Evolutionary conservation across 2,113 vertebrate genomes (phyloP), one percentile per base, ranked within the genome.

Genomic region (Felis catus): DNA sequence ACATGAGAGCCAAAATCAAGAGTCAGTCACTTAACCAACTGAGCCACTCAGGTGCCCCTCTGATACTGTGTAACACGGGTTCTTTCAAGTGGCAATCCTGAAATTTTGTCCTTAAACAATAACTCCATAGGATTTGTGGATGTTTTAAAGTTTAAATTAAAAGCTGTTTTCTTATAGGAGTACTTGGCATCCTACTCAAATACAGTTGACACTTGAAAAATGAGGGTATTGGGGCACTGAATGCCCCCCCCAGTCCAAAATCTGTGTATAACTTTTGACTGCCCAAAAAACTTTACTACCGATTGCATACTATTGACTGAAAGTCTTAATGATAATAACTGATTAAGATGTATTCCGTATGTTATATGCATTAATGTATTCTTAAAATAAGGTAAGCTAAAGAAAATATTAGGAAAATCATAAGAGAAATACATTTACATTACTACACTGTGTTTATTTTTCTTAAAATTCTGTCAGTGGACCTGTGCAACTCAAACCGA

Each of bases 111-210:
- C 70, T 84, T 74, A 70, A 95, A 21, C 5, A 85, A 3, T 25
- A 89, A 70, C 12, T 78, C 19, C 63, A 58, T 92, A 45, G 27
- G 58, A 48, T 51, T 27, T 51, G 5, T 82, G 12, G 11, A 83
- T 93, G 78, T 78, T 88, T 97, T 97, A 84, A 86, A 68, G 31
- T n/a, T 86, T 61, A 95, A 61, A 78, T 70, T 86, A 63, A 79
- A 39, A 85, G 31, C 51, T 83, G 70, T 51, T 92, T 92, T 92
- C 55, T 92, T 89, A 11, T 7, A 63, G 86, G 55, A 73, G 36
- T 61, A 94, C 91, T 82, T 82, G 9, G 29, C 27, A 89, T 93
- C 53, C 53, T 86, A 21, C n/a, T 97, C 48, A 79, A 79, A 79
- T 31, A 76, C 25, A 48, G 41, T 27, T 76, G 71, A 74, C 39